Evolutionary conservation across 2,797 vertebrate species (phyloP).

Genomic region (Pangasius krempfi): DNA sequence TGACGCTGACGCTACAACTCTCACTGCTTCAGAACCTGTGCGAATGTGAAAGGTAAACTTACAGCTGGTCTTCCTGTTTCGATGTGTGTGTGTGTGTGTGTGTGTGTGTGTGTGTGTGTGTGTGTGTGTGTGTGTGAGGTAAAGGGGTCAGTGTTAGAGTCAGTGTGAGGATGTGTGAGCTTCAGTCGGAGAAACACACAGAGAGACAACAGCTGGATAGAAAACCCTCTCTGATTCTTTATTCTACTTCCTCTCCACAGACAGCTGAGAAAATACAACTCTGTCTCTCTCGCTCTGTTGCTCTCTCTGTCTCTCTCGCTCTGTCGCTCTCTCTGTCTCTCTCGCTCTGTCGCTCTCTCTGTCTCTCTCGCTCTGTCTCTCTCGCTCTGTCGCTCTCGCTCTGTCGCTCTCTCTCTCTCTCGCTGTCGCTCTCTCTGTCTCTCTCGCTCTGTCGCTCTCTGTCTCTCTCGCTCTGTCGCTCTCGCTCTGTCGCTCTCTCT

Average conservation of each 20-base stretch:
- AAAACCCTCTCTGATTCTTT: not conserved
- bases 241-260: not conserved
- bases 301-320: no score
- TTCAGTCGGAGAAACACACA: not conserved
- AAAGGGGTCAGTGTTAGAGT: not conserved
- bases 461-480: no score
- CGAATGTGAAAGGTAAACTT: not conserved
- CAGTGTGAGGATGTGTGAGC: not conserved
- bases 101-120: slow-evolving; percentile 2
- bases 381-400: no score
- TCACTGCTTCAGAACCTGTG: no score
- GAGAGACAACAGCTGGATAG: not conserved
- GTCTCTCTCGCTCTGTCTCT: no score
- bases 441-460: no score
- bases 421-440: no score
- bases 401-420: no score
- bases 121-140: not conserved
- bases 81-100: not conserved
- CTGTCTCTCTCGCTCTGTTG: not conserved
- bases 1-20: no score
- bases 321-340: no score
- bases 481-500: no score
- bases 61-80: not conserved
- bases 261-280: not conserved
- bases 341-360: no score